Conservation (phyloP, 1,140 invertebrate species). For the Ooceraea biroi region DNA sequence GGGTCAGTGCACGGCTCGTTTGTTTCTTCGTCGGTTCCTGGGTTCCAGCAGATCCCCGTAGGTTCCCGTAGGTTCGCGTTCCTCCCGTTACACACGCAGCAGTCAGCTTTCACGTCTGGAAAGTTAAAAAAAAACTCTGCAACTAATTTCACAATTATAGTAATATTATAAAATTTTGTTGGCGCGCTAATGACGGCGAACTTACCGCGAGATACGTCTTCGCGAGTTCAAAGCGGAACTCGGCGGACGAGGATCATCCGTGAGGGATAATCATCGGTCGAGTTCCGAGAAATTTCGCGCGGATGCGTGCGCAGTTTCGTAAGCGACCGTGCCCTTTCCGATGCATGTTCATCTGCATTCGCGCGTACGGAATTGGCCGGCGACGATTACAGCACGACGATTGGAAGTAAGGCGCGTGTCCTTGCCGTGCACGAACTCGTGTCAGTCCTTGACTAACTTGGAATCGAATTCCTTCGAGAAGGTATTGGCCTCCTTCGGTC, state of each 20-base stretch:
- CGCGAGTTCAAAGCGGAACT: too few relatives aligned
- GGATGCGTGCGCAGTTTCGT: background rate
- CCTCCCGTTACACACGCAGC: background rate
- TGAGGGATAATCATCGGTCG: too few relatives aligned
- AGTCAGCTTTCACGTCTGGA: too few relatives aligned
- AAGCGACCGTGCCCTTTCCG: slow-evolving; percentile 34
- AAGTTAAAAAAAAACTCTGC: background rate
- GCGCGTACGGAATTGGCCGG: background rate
- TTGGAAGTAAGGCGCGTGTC: slow-evolving; percentile 37
- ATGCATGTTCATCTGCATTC: background rate
- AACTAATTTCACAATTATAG: too few relatives aligned
- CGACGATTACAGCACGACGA: slow-evolving; percentile 44
- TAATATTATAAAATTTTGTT: too few relatives aligned
- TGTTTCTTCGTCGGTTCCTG: slow-evolving; percentile 75
- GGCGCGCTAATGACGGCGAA: too few relatives aligned
- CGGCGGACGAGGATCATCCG: too few relatives aligned
- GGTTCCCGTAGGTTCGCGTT: slow-evolving; percentile 12
- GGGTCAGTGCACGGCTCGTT: slow-evolving; percentile 78
- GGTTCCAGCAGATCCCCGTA: slow-evolving; percentile 9
- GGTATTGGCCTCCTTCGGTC: slow-evolving; percentile 45
- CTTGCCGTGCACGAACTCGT: slow-evolving; percentile 45
- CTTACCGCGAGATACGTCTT: too few relatives aligned
- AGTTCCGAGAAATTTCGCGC: background rate
- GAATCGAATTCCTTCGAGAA: slow-evolving; percentile 59
- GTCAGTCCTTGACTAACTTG: slow-evolving; percentile 48